Percentiles rank a stretch among this genome's conserved stretches.
Evolutionary conservation across 2,797 vertebrate species (phyloP).

Genomic region (Acanthopagrus latus): DNA sequence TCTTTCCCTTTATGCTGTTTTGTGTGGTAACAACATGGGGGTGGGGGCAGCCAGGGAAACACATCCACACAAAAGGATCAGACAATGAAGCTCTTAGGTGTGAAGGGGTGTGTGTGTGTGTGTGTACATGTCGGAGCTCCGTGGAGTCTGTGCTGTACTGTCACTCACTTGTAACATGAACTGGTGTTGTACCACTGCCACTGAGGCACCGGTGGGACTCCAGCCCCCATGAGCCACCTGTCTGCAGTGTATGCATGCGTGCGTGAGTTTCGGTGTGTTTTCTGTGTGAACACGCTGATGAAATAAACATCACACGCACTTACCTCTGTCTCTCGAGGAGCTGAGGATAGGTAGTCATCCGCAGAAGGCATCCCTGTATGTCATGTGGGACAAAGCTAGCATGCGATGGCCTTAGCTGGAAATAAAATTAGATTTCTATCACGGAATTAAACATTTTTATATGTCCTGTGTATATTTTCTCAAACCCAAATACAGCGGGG

Average conservation of each 20-base stretch:
- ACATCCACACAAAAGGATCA: constrained; percentile 55
- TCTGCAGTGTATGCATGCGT: constrained; percentile 40
- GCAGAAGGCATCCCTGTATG: constrained; percentile 55
- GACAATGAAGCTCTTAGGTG: constrained; percentile 31
- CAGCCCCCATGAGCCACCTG: constrained; percentile 71
- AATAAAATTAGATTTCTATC: constrained; percentile 24
- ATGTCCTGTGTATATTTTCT: background rate
- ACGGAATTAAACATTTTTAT: constrained; percentile 9
- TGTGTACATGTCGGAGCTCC: constrained; percentile 18
- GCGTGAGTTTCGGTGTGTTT: constrained; percentile 45
- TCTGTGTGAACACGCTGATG: constrained; percentile 59
- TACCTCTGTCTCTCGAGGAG: constrained; percentile 57
- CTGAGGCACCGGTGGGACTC: constrained; percentile 61
- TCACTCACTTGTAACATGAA: constrained; percentile 77
- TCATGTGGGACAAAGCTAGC: constrained; percentile 71
- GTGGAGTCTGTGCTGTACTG: constrained; percentile 53
- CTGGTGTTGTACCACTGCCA: constrained; percentile 68
- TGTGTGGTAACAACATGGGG: constrained; percentile 57
- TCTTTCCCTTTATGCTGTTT: constrained; percentile 48
- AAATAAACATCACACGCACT: constrained; percentile 77
- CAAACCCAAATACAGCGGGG: constrained; percentile 4
- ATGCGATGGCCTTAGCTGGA: constrained; percentile 51
- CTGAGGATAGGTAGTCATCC: constrained; percentile 61
- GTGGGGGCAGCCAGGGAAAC: constrained; percentile 32
- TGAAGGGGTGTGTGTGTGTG: constrained; percentile 20